Evolutionary conservation across 2,888 invertebrate species (phyloP).

Genomic region (Therioaphis trifolii): DNA sequence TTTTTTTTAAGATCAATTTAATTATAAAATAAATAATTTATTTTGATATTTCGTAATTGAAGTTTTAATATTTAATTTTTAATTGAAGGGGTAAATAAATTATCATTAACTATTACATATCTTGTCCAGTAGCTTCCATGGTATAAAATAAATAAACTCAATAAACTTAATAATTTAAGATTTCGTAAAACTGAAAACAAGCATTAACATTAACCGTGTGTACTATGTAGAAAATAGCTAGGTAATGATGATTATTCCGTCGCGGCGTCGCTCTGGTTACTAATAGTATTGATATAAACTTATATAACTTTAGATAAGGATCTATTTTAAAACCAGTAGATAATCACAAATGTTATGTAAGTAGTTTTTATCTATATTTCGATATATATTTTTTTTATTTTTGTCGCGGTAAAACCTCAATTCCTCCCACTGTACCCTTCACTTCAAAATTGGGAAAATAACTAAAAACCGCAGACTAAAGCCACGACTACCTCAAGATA

Average conservation of each 20-base stretch:
- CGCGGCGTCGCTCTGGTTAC: neutral
- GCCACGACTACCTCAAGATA: too few species aligned
- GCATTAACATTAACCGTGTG: neutral
- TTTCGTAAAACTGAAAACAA: neutral
- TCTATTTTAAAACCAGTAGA: neutral
- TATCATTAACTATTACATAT: constrained; percentile 17
- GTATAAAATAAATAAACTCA: constrained; percentile 17
- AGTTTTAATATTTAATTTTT: neutral
- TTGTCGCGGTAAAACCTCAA: constrained; percentile 6
- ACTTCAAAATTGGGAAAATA: too few species aligned
- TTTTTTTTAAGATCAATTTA: neutral
- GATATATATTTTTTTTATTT: constrained; percentile 16
- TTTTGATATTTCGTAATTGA: neutral
- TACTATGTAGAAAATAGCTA: constrained; percentile 6
- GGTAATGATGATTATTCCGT: neutral
- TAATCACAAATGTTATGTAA: neutral
- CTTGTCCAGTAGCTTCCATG: constrained; percentile 18
- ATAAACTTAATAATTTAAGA: neutral
- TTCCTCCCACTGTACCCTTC: constrained; percentile 18
- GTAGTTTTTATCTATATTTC: constrained; percentile 11
- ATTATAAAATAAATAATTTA: neutral
- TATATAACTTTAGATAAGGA: neutral
- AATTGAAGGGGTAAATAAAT: constrained; percentile 14
- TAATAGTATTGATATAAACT: constrained; percentile 11
- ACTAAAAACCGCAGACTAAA: too few species aligned